Percentiles rank a stretch among this genome's conserved stretches.
Evolutionary conservation across 2,113 vertebrate genomes (phyloP).

Genomic region (Semnornis frantzii): DNA sequence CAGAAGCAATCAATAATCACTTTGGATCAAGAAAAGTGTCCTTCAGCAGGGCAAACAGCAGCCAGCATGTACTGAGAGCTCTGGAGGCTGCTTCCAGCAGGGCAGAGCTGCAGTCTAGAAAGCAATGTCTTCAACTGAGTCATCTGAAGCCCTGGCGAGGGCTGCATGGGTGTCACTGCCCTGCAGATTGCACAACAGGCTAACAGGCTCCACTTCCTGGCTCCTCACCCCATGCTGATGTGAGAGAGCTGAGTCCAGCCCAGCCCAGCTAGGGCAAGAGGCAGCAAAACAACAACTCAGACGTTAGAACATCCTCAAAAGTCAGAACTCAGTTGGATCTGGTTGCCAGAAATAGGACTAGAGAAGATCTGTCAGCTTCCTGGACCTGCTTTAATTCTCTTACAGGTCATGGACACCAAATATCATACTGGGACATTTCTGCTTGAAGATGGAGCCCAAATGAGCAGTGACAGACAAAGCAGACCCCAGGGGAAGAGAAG

Average conservation of each 20-base stretch:
- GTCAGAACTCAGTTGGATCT: not conserved
- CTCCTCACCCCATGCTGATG: not conserved
- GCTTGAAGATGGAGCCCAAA: constrained; percentile 15
- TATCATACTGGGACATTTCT: not conserved
- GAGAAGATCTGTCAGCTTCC: not conserved
- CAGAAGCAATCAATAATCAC: not conserved
- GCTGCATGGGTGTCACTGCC: constrained; percentile 31
- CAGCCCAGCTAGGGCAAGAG: not conserved
- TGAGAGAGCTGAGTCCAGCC: not conserved
- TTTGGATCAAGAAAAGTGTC: not conserved
- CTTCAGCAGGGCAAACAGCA: not conserved
- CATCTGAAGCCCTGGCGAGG: constrained; percentile 48
- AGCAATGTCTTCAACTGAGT: constrained; percentile 43
- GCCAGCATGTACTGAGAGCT: not conserved
- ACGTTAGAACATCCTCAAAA: not conserved
- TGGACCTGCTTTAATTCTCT: not conserved
- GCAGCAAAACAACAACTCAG: not conserved
- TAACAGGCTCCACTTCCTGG: constrained; percentile 55
- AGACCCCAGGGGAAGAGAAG: not conserved
- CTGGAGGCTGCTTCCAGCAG: not conserved
- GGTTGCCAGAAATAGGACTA: not conserved
- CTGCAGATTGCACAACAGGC: constrained; percentile 25
- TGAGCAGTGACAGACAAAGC: not conserved
- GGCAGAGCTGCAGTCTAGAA: constrained; percentile 1
- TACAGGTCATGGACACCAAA: constrained; percentile 19